Evolutionary conservation across 2,797 vertebrate species (phyloP), one percentile per base, ranked within the genome.

Genomic region (Sylvilagus floridanus): DNA sequence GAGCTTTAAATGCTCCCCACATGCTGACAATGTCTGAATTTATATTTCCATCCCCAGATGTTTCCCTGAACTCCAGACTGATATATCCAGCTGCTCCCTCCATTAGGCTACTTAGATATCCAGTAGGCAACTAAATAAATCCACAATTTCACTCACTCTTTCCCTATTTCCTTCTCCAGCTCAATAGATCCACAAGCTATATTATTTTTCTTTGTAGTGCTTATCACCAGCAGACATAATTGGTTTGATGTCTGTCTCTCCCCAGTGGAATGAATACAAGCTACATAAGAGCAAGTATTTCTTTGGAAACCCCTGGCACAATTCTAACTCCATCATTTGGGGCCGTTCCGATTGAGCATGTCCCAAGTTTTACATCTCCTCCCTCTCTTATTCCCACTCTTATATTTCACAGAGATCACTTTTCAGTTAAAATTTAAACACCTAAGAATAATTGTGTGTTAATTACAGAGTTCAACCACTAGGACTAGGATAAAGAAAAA

Each of bases 21-120:
- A 47, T 16, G 37, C n/a, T 12, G 50, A 73, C 75, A 73, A 32
- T 32, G 42, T 88, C 91, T 63, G 84, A 91, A 83, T 95, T 63
- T 79, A 0, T 22, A 82, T 66, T 50, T 89, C 50, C 17, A 85
- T 72, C 35, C 35, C 37, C 32, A 47, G n/a, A 24, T 93, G 28
- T 52, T 50, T 30, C 57, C 63, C 47, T 24, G 35, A 95, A 72
- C 47, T 68, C 87, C 9, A 22, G 73, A 50, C 22, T 30, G 66
- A 89, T 37, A 78, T 28, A 72, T 32, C 63, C n/a, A 93, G 52
- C 52, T 60, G 60, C 42, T 93, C 4, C 60, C 30, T 78, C 42
- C 21, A 77, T 21, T 83, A 69, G 22, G 4, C 21, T 69, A 83
- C 63, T 73, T 35, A 32, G 26, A 75, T 65, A 79, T 22, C 17